phyloP scores from a whole-genome alignment of 2,797 vertebrate genomes.

The Sebastes umbrosus region DNA sequence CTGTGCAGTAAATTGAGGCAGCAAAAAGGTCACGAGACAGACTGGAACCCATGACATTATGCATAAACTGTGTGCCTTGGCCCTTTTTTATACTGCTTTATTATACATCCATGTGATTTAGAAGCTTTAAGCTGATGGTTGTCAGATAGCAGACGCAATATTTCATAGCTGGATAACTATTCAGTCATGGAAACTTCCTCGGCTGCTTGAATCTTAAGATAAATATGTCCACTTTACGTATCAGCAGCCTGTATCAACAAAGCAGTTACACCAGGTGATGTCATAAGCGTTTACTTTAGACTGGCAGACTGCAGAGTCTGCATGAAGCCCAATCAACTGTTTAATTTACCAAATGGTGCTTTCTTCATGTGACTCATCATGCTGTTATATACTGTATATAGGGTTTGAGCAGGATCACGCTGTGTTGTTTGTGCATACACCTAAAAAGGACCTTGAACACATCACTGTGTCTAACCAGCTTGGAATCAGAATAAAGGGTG shows the following conservation, averaged over 20 bases:
- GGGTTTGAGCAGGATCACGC: not conserved
- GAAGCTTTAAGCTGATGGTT: constrained; percentile 18
- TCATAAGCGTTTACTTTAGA: constrained; percentile 14
- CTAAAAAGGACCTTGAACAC: not conserved
- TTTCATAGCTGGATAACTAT: constrained; percentile 45
- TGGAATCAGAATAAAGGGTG: too few species aligned
- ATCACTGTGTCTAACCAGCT: not conserved
- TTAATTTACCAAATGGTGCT: not conserved
- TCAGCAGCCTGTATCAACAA: constrained; percentile 51
- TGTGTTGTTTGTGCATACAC: not conserved
- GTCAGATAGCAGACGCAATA: constrained; percentile 26
- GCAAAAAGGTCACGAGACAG: constrained; percentile 4
- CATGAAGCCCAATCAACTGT: not conserved
- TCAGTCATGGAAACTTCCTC: constrained; percentile 69
- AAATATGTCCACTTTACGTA: constrained; percentile 30
- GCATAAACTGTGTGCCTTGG: not conserved
- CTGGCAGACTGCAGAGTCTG: not conserved
- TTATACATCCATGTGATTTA: constrained; percentile 31
- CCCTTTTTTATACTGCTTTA: constrained; percentile 34
- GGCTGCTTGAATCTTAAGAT: constrained; percentile 36
- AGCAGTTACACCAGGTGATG: constrained; percentile 4
- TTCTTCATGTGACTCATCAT: not conserved
- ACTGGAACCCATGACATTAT: constrained; percentile 11
- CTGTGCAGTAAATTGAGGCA: not conserved
- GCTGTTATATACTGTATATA: not conserved